Conservation (phyloP, 2,797 vertebrate species). For the Thaleichthys pacificus region DNA sequence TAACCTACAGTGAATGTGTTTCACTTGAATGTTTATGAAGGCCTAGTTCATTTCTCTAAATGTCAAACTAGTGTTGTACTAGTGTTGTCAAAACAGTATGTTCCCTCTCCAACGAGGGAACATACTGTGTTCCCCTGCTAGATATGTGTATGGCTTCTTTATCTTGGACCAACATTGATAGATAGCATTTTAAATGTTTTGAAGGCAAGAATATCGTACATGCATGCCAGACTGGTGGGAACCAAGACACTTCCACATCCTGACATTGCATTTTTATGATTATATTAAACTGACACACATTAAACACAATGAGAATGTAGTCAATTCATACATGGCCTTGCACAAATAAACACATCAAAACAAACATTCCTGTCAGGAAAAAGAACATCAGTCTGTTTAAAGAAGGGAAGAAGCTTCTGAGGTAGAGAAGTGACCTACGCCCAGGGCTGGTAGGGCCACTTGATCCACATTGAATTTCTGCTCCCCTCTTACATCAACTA, state of each 20-base stretch:
- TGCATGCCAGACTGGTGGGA: conserved; percentile 21
- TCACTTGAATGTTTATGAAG: background rate
- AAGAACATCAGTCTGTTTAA: conserved; percentile 36
- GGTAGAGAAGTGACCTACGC: conserved; percentile 22
- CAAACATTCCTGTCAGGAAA: conserved; percentile 17
- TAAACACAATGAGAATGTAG: conserved; percentile 24
- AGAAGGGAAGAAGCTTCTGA: conserved; percentile 19
- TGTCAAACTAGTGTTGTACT: background rate
- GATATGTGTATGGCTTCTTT: conserved; percentile 15
- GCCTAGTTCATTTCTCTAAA: background rate
- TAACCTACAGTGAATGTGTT: background rate
- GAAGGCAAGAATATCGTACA: conserved; percentile 14
- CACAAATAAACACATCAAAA: conserved; percentile 55
- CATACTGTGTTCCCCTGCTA: conserved; percentile 7
- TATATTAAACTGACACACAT: conserved; percentile 31
- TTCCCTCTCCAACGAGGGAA: conserved; percentile 2
- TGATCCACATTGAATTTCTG: conserved; percentile 15
- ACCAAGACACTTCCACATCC: conserved; percentile 37
- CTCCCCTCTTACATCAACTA: conserved; percentile 8
- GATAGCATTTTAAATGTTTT: conserved; percentile 17
- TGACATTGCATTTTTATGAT: conserved; percentile 40
- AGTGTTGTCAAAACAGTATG: too few species aligned
- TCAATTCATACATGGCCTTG: conserved; percentile 31
- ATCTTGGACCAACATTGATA: conserved; percentile 35
- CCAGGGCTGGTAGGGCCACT: background rate